phyloP scores from a whole-genome alignment of 2,888 invertebrate genomes.

The Drosophila mimica region DNA sequence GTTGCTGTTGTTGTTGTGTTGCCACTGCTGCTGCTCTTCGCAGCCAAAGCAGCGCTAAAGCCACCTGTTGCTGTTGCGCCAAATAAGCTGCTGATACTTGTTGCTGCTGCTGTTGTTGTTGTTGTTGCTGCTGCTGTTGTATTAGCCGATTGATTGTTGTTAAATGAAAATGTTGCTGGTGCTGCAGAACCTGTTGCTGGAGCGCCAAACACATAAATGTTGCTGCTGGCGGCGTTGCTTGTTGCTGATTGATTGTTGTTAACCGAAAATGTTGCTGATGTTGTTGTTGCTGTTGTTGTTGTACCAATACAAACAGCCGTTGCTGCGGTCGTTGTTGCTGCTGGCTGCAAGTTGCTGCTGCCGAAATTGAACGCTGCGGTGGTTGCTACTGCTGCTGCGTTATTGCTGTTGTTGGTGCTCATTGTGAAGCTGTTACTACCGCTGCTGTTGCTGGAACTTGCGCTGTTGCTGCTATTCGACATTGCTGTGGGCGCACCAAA shows the following conservation, averaged over 20 bases:
- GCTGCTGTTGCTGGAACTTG: slow-evolving; percentile 6
- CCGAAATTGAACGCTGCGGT: slow-evolving; percentile 36
- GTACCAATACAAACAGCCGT: not conserved
- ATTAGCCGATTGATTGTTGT: slow-evolving; percentile 7
- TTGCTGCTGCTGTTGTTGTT: not conserved
- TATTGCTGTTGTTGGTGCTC: slow-evolving; percentile 13
- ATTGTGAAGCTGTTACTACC: slow-evolving; percentile 6
- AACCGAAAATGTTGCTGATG: slow-evolving; percentile 6
- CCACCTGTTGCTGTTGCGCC: slow-evolving; percentile 15
- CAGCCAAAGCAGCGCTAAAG: slow-evolving; percentile 9
- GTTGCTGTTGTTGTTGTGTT: slow-evolving; percentile 8
- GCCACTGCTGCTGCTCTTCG: not conserved
- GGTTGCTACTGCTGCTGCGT: slow-evolving; percentile 5
- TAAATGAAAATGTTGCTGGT: slow-evolving; percentile 13
- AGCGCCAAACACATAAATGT: not conserved
- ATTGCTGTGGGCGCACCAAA: slow-evolving; percentile 34
- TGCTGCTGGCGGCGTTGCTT: slow-evolving; percentile 1
- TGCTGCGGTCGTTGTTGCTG: slow-evolving; percentile 9
- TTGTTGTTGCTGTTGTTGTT: slow-evolving; percentile 1
- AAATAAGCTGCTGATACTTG: slow-evolving; percentile 22
- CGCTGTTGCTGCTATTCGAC: slow-evolving; percentile 35
- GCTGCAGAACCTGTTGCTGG: slow-evolving; percentile 8
- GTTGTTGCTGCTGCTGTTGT: not conserved
- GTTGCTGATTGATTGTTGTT: slow-evolving; percentile 2
- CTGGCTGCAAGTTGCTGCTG: slow-evolving; percentile 14